Evolutionary conservation across 1,140 invertebrate species (phyloP).

Genomic region (Saccostrea cuccullata): DNA sequence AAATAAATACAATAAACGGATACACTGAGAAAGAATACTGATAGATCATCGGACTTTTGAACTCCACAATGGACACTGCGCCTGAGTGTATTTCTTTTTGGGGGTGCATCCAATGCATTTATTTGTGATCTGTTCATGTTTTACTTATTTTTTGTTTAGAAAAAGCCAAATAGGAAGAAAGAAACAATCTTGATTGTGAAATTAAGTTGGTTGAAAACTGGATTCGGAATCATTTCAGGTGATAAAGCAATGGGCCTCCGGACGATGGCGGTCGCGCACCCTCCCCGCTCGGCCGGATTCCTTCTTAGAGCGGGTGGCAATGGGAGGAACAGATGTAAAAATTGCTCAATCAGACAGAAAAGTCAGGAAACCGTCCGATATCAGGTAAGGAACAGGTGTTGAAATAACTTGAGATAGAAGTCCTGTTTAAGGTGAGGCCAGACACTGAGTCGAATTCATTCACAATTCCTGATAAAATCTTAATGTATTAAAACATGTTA

Average conservation of each 20-base stretch:
- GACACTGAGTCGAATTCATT: no score
- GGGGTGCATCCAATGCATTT: no score
- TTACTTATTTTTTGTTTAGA: not conserved
- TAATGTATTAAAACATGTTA: no score
- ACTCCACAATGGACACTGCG: no score
- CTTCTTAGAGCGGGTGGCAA: constrained; percentile 81
- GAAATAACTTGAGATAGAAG: no score
- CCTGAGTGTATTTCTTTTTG: no score
- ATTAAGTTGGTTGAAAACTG: not conserved
- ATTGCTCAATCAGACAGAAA: constrained; percentile 57
- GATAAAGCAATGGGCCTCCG: constrained; percentile 79
- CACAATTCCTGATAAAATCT: no score
- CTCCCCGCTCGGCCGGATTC: constrained; percentile 79
- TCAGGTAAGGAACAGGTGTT: constrained; percentile 63
- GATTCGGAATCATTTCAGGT: constrained; percentile 65
- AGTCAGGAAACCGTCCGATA: constrained; percentile 73
- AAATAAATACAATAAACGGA: no score
- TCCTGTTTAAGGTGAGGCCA: no score
- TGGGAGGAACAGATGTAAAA: constrained; percentile 76
- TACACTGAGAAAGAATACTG: no score
- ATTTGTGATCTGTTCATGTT: no score
- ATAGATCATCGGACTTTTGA: no score
- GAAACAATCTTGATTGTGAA: not conserved
- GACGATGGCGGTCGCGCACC: constrained; percentile 70
- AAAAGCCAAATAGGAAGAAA: not conserved